These are phyloP conservation scores for Marisa cornuarietis DNA, from an alignment of 1,140 invertebrate species.

Conservation along the genomic window DNA sequence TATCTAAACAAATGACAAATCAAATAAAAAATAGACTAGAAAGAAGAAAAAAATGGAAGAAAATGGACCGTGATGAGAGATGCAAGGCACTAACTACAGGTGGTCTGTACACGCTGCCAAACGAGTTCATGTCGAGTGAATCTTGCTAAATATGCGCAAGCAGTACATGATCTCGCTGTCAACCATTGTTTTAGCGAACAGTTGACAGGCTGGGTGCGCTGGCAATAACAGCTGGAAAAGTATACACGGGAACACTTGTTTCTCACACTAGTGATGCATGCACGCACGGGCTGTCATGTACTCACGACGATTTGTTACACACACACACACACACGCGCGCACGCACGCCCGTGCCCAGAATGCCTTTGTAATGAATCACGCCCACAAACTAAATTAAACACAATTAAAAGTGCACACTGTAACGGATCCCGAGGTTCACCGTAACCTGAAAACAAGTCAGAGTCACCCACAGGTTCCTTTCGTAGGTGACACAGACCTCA, in stretches of 20 bases:
- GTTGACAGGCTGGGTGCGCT: neutral
- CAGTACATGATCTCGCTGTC: neutral
- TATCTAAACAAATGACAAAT: too few species aligned
- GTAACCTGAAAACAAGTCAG: too few species aligned
- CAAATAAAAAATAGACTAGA: too few species aligned
- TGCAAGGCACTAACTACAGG: too few species aligned
- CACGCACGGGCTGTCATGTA: neutral
- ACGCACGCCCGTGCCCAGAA: conserved; percentile 10
- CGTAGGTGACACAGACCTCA: too few species aligned
- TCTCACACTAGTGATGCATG: neutral
- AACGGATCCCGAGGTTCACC: too few species aligned
- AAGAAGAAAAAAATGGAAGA: too few species aligned
- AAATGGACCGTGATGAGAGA: too few species aligned
- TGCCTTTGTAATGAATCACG: neutral
- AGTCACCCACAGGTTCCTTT: too few species aligned
- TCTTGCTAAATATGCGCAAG: neutral
- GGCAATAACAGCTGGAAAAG: too few species aligned
- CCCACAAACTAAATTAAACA: conserved; percentile 16
- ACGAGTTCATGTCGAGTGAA: too few species aligned
- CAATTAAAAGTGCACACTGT: neutral
- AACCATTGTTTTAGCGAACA: neutral
- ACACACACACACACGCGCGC: conserved; percentile 12
- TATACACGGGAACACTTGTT: neutral
- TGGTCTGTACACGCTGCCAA: too few species aligned
- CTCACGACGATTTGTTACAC: neutral